Conservation (phyloP, 2,888 invertebrate species). For the Thelaira solivaga region DNA sequence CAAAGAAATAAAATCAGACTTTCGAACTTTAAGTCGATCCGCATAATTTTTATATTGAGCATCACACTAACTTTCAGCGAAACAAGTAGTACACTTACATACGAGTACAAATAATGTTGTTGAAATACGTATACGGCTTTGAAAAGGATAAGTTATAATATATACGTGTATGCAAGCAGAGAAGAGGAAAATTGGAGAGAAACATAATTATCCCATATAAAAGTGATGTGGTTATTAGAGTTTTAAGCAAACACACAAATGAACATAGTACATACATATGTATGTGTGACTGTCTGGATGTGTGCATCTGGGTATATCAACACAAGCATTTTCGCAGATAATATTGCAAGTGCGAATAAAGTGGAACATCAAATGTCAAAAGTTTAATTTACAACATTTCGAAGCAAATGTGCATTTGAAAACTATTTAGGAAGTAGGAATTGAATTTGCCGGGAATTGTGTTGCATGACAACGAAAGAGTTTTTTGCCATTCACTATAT, state of each 20-base stretch:
- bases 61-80: constrained; percentile 33
- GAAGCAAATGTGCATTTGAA: constrained; percentile 55
- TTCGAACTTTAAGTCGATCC: constrained; percentile 21
- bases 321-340: not conserved
- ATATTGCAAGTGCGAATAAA: constrained; percentile 22
- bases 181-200: not conserved
- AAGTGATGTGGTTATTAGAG: constrained; percentile 42
- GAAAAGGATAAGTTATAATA: not conserved
- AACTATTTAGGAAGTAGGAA: constrained; percentile 53
- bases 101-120: too few relatives aligned
- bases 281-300: too few relatives aligned
- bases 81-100: constrained; percentile 20
- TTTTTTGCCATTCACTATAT: too few relatives aligned
- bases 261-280: not conserved
- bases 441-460: constrained; percentile 36
- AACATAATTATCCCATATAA: constrained; percentile 15
- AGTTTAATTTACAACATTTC: constrained; percentile 61
- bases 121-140: not conserved
- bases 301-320: too few relatives aligned
- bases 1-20: not conserved
- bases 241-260: not conserved
- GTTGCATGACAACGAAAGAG: too few relatives aligned
- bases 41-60: constrained; percentile 46
- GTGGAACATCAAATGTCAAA: constrained; percentile 59
- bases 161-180: not conserved